These are phyloP conservation scores for Nesoenas mayeri DNA, from an alignment of 2,113 vertebrate species.

Conservation along the genomic window DNA sequence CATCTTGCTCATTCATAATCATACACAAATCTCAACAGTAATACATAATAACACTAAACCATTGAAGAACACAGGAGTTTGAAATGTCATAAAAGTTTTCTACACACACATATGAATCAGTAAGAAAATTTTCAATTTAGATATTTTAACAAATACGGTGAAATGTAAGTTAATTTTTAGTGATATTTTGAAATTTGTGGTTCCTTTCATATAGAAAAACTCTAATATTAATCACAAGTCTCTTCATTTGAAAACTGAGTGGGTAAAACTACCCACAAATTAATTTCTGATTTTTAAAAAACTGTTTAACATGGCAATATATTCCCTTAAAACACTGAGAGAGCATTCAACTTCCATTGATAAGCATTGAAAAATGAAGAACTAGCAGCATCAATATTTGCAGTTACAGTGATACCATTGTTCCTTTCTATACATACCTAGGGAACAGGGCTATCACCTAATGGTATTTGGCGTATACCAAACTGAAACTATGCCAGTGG, in stretches of 20 bases:
- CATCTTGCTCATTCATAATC: not conserved
- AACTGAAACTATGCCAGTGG: not conserved
- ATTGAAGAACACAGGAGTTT: not conserved
- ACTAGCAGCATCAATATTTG: rapidly evolving
- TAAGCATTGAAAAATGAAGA: not conserved
- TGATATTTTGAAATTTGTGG: not conserved
- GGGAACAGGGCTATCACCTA: rapidly evolving
- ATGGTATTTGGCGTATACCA: not conserved
- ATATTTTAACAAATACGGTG: not conserved
- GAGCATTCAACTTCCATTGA: not conserved
- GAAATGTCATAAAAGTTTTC: not conserved
- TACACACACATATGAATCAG: not conserved
- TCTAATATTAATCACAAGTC: not conserved
- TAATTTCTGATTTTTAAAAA: not conserved
- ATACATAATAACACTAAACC: not conserved
- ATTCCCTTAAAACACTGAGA: not conserved
- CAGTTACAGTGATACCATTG: not conserved
- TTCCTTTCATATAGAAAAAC: not conserved
- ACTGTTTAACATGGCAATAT: not conserved
- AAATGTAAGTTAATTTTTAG: not conserved
- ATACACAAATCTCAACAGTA: not conserved
- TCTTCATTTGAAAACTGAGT: not conserved
- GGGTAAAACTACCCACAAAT: not conserved
- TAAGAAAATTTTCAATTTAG: not conserved
- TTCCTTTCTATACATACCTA: not conserved